Evolutionary conservation across 2,888 invertebrate genomes (phyloP).

Genomic region (Phortica okadai): DNA sequence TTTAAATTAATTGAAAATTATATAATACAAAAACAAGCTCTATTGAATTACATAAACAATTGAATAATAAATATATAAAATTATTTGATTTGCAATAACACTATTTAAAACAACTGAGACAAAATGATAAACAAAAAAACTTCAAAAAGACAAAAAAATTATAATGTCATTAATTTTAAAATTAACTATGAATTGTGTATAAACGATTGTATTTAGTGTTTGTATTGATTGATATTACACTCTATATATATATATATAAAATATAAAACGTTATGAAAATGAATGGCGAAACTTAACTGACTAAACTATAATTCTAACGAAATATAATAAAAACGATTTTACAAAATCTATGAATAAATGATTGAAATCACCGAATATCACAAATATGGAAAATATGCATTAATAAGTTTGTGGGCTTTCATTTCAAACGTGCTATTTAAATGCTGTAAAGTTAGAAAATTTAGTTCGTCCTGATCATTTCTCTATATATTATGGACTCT

Average conservation of each 20-base stretch:
- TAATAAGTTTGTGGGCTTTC: too few species aligned
- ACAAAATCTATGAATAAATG: background rate
- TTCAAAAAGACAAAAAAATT: conserved; percentile 6
- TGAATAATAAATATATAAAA: background rate
- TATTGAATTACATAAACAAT: conserved; percentile 20
- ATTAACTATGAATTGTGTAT: conserved; percentile 3
- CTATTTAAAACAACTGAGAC: conserved; percentile 20
- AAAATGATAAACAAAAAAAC: conserved; percentile 21
- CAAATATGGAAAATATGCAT: too few species aligned
- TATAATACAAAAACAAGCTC: conserved; percentile 24
- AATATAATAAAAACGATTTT: background rate
- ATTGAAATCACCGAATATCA: too few species aligned
- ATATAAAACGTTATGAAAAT: background rate
- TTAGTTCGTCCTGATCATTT: background rate
- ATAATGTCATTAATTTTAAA: background rate
- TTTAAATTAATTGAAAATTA: background rate
- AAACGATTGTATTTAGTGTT: conserved; percentile 25
- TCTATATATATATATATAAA: background rate
- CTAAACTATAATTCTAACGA: background rate
- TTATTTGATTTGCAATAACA: conserved; percentile 2
- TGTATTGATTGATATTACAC: conserved; percentile 24
- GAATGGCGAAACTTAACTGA: background rate
- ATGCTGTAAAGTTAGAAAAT: background rate
- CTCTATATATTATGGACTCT: too few species aligned
- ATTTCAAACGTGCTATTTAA: background rate